A percentile compares a stretch with the other conserved stretches of the same genome.
These are phyloP conservation scores for Dascyllus trimaculatus DNA, from an alignment of 2,113 vertebrate genomes.

Conservation along the genomic window DNA sequence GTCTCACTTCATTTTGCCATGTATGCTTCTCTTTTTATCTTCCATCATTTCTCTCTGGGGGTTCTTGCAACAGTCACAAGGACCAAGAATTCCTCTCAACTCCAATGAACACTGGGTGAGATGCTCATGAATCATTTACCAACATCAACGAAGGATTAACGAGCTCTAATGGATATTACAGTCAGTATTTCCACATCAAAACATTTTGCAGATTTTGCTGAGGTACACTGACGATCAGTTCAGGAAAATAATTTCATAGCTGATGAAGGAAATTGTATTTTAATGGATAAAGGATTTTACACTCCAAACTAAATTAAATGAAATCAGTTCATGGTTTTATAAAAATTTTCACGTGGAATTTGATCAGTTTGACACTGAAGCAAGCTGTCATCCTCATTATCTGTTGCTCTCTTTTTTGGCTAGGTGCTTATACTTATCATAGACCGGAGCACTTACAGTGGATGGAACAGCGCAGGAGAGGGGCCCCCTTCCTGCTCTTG, in stretches of 20 bases:
- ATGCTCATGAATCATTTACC: slow-evolving; percentile 35
- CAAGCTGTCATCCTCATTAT: slow-evolving; percentile 22
- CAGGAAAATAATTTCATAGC: not conserved
- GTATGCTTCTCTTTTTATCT: slow-evolving; percentile 18
- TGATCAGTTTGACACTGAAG: not conserved
- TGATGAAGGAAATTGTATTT: not conserved
- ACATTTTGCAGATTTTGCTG: not conserved
- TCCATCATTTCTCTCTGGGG: slow-evolving; percentile 21
- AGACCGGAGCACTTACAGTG: slow-evolving; percentile 33
- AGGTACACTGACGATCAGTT: not conserved
- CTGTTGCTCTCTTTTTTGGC: slow-evolving; percentile 1
- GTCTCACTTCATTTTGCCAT: slow-evolving; percentile 35
- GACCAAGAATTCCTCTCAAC: slow-evolving; percentile 26
- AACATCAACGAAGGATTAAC: not conserved
- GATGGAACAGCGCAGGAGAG: slow-evolving; percentile 22
- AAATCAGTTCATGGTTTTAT: too few species aligned
- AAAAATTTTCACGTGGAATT: too few species aligned
- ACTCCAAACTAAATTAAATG: too few species aligned
- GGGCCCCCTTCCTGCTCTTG: slow-evolving; percentile 10
- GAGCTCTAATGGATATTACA: not conserved
- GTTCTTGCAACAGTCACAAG: slow-evolving; percentile 22
- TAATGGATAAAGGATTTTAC: too few species aligned
- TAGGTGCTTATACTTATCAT: slow-evolving; percentile 17
- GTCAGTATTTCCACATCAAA: slow-evolving; percentile 1
- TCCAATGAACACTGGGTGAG: slow-evolving; percentile 10